Conservation (phyloP, 1,140 invertebrate species). For the Aphelenchoides fujianensis region DNA sequence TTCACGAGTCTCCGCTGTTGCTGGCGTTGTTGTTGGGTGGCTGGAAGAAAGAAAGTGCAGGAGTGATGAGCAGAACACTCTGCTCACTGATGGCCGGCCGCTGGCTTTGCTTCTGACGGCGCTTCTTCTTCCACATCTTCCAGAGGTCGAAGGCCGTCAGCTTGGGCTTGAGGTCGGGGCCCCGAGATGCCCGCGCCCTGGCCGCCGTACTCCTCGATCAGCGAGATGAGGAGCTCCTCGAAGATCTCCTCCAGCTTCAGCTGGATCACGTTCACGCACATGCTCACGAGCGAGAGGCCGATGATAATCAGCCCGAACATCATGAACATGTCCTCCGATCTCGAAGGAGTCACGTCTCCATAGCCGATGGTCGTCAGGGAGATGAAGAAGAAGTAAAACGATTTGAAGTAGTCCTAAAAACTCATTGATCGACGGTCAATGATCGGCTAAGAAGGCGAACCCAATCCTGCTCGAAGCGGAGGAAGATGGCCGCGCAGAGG, state of each 20-base stretch:
- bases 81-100: background rate
- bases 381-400: slow-evolving; percentile 61
- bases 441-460: too few relatives aligned
- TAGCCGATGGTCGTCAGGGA: slow-evolving; percentile 60
- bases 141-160: slow-evolving; percentile 42
- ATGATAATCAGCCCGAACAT: slow-evolving; percentile 60
- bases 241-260: slow-evolving; percentile 58
- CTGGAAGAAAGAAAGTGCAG: background rate
- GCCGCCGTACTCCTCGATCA: slow-evolving; percentile 55
- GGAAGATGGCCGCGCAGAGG: slow-evolving; percentile 61
- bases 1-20: slow-evolving; percentile 20
- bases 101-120: slow-evolving; percentile 21
- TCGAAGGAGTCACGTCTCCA: slow-evolving; percentile 61
- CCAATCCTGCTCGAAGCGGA: slow-evolving; percentile 60
- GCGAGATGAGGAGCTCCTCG: slow-evolving; percentile 53
- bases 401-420: slow-evolving; percentile 62
- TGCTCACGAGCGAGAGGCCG: slow-evolving; percentile 56
- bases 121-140: slow-evolving; percentile 48
- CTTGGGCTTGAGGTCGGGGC: slow-evolving; percentile 47
- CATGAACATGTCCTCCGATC: slow-evolving; percentile 54
- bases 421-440: slow-evolving; percentile 42
- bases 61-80: background rate
- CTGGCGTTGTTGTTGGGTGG: background rate
- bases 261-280: slow-evolving; percentile 62
- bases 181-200: slow-evolving; percentile 38